These are phyloP conservation scores for Microcebus lehilahytsara DNA, from an alignment of 2,113 vertebrate species.

Conservation along the genomic window DNA sequence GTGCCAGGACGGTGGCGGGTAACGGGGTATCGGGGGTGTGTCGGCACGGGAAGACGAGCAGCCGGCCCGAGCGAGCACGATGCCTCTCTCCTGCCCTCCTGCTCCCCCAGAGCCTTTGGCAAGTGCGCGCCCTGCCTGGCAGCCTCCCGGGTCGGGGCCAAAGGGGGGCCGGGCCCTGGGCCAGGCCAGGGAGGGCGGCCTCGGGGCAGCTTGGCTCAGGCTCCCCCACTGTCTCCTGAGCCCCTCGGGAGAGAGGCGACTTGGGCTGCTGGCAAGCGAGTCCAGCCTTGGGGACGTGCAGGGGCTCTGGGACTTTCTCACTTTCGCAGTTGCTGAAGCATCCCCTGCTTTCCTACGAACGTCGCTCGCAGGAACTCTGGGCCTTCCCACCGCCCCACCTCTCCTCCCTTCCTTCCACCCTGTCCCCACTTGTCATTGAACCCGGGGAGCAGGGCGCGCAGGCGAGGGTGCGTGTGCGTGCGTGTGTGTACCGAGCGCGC, in stretches of 20 bases:
- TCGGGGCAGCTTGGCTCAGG: background rate
- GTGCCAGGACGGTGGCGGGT: background rate
- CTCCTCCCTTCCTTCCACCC: background rate
- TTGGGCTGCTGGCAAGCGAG: background rate
- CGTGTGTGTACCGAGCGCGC: background rate
- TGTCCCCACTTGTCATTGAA: slow-evolving; percentile 15
- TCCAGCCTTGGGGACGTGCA: background rate
- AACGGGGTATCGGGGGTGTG: slow-evolving; percentile 53
- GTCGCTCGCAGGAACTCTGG: background rate
- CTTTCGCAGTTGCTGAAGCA: slow-evolving; percentile 1
- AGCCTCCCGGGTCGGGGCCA: background rate
- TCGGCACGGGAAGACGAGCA: background rate
- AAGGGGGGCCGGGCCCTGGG: slow-evolving; percentile 1
- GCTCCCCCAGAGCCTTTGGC: background rate
- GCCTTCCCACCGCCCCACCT: background rate
- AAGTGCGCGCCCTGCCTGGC: background rate
- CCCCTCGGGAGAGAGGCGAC: background rate
- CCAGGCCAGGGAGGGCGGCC: slow-evolving; percentile 31
- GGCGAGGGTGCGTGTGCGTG: background rate
- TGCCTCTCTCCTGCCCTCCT: background rate
- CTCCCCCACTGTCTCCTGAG: background rate
- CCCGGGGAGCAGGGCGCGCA: background rate
- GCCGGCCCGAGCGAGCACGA: background rate
- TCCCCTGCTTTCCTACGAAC: background rate
- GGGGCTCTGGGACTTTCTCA: slow-evolving; percentile 12